A percentile compares a stretch with the other conserved stretches of the same genome.
phyloP scores from a whole-genome alignment of 2,113 vertebrate genomes.

The Chunga burmeisteri region DNA sequence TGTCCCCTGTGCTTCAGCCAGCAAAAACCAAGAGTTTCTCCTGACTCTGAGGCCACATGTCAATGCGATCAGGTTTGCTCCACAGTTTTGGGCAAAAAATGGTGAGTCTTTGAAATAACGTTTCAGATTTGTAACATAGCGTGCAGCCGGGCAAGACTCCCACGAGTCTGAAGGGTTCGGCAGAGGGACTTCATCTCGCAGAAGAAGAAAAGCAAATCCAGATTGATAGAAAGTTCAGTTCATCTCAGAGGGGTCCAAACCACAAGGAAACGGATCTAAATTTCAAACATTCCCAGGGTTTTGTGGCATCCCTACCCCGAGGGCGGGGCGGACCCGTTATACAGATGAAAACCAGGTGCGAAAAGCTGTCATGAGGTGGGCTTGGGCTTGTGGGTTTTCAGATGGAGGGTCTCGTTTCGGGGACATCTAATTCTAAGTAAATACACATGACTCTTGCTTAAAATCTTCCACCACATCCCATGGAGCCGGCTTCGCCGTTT shows the following conservation, averaged over 20 bases:
- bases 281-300: not conserved
- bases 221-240: accelerated
- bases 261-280: not conserved
- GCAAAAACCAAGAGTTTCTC: not conserved
- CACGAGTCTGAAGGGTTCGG: not conserved
- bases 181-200: accelerated
- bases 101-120: accelerated
- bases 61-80: accelerated
- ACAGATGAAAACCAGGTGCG: not conserved
- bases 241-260: not conserved
- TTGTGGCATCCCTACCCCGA: not conserved
- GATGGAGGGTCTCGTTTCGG: not conserved
- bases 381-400: not conserved
- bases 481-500: accelerated
- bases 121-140: accelerated
- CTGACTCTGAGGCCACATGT: accelerated
- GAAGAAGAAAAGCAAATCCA: not conserved
- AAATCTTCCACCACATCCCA: not conserved
- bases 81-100: accelerated
- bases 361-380: not conserved
- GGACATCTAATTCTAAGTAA: not conserved
- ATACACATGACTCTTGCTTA: not conserved
- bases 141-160: accelerated
- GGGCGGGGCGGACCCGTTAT: not conserved
- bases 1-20: accelerated